Evolutionary conservation across 1,140 invertebrate species (phyloP), one percentile per base, ranked within the genome.

Genomic region (Lasioglossum baleicum): DNA sequence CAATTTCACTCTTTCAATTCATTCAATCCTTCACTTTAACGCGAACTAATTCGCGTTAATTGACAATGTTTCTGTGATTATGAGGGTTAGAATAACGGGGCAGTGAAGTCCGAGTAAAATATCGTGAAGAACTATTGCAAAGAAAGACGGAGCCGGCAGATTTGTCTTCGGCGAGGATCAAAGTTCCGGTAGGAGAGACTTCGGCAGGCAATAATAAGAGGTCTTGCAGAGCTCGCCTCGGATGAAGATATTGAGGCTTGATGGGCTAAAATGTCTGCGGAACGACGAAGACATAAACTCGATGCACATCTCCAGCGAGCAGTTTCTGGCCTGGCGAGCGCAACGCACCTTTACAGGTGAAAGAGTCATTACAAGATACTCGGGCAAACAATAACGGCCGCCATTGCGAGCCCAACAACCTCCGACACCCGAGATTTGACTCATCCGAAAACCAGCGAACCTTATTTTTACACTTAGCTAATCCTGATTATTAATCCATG

Each of bases 281-380:
- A 70, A 51, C 68, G 22, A 56, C 17, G n/a, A 58, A 40, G 68
- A 56, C 68, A 56, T 70, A 70, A 70, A 70, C 51, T 15, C 65
- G 65, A 67, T 48, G 65, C 65, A 22, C 42, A 17, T 67, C 42
- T 48, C 11, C 42, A 26, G 42, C n/a, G 42, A 48, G 65, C 42
- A 26, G 65, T 48, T 67, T 67, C 65, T 67, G 42, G n/a, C 40
- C 15, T 40, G 44, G 65, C n/a, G n/a, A 40, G 53, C 31, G 20
- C 31, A 58, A 51, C 31, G 7, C 51, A 8, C 22, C 48, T 56
- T 26, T 56, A 51, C 66, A 31, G 66, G 31, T 40, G 20, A 70
- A 70, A 58, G 68, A 70, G 68, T 70, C 68, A 58, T 70, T 70
- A 70, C 51, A 22, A 40, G 68, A 70, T 70, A 35, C 68, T 70